Base-by-base conservation (phyloP, 2,888 invertebrate genomes). In the Allygus modestus region DNA sequence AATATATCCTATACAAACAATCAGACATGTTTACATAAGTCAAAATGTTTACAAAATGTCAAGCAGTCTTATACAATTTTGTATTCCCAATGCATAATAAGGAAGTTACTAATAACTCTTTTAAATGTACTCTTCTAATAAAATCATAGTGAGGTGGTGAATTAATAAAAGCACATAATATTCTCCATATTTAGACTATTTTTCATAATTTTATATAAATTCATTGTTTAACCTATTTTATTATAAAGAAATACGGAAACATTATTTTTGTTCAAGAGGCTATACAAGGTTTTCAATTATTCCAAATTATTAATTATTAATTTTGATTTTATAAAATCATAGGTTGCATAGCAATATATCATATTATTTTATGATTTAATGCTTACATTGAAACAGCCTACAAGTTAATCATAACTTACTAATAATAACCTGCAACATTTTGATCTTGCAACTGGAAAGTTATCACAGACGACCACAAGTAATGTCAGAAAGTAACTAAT, bases 401-500 rank as follows among this genome's bases (percentile, higher is more conserved):
- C 7, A 58, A 58, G 12, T n/a, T 58, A 51, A 51, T 58, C 4
- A 58, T 58, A 20, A 58, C 51, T 17, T 51, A 11, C 37, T 37
- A 37, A 37, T 51, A 51, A 58, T 23, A 23, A 58, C 58, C 2
- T 26, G 58, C 58, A 58, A 58, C 26, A 58, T 12, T 58, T 31
- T 31, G 2, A 65, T 15, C 28, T 65, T 28, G 65, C 65, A 65
- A 31, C 28, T 58, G 9, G 11, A 54, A 65, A 65, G 65, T 65
- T 65, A 65, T 65, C 65, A 65, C 65, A 65, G 65, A 65, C 31
- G 28, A 65, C 65, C 65, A 65, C 65, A 15, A 15, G 65, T 65
- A 65, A 65, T 65, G 26, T 65, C 31, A 15, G 2, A 1, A 65
- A 58, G 12, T 51, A 7, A n/a, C 20, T 5, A 2, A 58, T 58